Percentiles rank a stretch among this genome's conserved stretches.
Conservation (phyloP, 2,888 invertebrate genomes). For the Oscheius sp. region DNA sequence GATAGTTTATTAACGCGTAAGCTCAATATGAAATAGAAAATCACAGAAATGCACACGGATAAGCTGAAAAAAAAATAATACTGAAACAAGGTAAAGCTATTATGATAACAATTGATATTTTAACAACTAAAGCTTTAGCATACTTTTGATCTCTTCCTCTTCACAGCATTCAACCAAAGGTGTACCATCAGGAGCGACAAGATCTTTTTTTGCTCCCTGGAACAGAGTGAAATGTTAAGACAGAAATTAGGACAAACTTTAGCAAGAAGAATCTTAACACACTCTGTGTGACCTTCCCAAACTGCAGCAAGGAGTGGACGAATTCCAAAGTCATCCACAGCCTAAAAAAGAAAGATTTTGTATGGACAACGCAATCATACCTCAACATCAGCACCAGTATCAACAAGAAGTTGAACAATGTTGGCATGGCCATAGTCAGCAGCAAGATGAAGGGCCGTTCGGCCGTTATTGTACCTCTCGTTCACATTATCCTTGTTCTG, state of each 20-base stretch:
- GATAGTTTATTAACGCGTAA: conserved; percentile 27
- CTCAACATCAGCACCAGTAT: conserved; percentile 90
- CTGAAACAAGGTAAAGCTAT: background rate
- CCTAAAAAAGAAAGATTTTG: conserved; percentile 74
- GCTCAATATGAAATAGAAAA: conserved; percentile 10
- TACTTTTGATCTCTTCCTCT: conserved; percentile 39
- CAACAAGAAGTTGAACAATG: conserved; percentile 86
- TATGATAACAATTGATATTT: background rate
- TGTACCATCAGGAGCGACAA: conserved; percentile 47
- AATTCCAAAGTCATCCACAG: conserved; percentile 91
- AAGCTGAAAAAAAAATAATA: background rate
- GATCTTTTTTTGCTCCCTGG: conserved; percentile 43
- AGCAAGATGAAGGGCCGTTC: conserved; percentile 87
- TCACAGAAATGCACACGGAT: conserved; percentile 23
- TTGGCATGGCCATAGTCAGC: conserved; percentile 94
- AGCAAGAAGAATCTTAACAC: conserved; percentile 86
- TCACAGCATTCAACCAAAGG: conserved; percentile 48
- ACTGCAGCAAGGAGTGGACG: conserved; percentile 91
- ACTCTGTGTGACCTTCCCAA: conserved; percentile 93
- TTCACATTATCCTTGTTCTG: conserved; percentile 75
- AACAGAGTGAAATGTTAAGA: background rate
- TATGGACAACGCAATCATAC: conserved; percentile 73
- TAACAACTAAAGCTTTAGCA: conserved; percentile 3
- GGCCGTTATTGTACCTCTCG: conserved; percentile 86
- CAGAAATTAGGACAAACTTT: conserved; percentile 76